These are phyloP conservation scores for Eilema depressum DNA, from an alignment of 2,888 invertebrate species.

Conservation along the genomic window DNA sequence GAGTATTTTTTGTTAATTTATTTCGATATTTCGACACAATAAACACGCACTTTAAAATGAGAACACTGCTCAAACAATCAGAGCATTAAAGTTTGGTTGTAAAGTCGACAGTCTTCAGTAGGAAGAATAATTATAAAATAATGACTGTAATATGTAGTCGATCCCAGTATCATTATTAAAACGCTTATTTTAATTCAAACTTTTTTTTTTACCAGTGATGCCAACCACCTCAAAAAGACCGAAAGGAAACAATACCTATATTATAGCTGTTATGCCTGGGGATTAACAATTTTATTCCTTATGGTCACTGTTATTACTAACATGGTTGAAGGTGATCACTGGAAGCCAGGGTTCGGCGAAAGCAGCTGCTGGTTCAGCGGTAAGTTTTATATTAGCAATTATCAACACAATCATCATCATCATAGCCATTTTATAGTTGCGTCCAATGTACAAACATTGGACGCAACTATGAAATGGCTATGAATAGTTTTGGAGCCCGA, in stretches of 20 bases:
- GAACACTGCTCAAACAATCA: no score
- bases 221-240: constrained; percentile 74
- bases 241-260: constrained; percentile 83
- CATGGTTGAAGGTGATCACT: constrained; percentile 82
- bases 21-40: not conserved
- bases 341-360: constrained; percentile 87
- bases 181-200: not conserved
- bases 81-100: no score
- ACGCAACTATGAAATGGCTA: no score
- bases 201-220: constrained; percentile 62
- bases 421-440: no score
- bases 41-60: no score
- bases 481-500: no score
- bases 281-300: constrained; percentile 84
- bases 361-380: constrained; percentile 89
- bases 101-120: no score
- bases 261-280: constrained; percentile 88
- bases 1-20: constrained; percentile 68
- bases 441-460: no score
- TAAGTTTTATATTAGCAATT: constrained; percentile 58
- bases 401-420: not conserved
- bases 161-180: no score
- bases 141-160: no score
- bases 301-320: constrained; percentile 84
- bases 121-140: no score